These are phyloP conservation scores for Eupithecia vulgata DNA, from an alignment of 2,888 invertebrate genomes.

Conservation along the genomic window DNA sequence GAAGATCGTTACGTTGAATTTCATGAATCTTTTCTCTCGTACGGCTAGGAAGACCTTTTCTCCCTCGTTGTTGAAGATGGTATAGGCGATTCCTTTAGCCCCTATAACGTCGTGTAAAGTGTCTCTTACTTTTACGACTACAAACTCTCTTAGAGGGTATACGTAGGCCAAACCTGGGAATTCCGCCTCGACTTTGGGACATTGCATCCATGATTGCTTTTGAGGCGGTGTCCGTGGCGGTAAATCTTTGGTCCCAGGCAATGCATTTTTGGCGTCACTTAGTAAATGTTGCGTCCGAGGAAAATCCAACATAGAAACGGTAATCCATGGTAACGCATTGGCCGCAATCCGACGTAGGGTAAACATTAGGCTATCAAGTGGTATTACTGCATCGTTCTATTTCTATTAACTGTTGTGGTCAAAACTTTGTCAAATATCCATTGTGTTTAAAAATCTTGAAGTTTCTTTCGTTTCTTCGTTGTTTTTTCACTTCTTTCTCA, in stretches of 20 bases:
- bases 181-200: slow-evolving; percentile 53
- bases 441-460: not conserved
- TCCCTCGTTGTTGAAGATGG: slow-evolving; percentile 62
- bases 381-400: not conserved
- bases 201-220: slow-evolving; percentile 62
- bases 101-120: slow-evolving; percentile 59
- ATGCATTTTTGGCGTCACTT: not conserved
- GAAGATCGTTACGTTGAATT: slow-evolving; percentile 59
- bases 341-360: not conserved
- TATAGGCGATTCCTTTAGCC: slow-evolving; percentile 52
- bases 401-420: not conserved
- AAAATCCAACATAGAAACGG: not conserved
- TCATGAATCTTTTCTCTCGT: slow-evolving; percentile 44
- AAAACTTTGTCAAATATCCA: not conserved
- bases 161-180: slow-evolving; percentile 65
- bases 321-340: not conserved
- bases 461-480: not conserved
- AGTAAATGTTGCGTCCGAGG: not conserved
- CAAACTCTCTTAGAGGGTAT: slow-evolving; percentile 55
- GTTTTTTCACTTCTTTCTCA: not conserved
- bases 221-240: not conserved
- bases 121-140: slow-evolving; percentile 57
- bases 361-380: not conserved
- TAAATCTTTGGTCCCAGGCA: not conserved
- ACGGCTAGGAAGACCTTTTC: slow-evolving; percentile 68